Conservation (phyloP, 2,888 invertebrate genomes). For the Tigriopus californicus region DNA sequence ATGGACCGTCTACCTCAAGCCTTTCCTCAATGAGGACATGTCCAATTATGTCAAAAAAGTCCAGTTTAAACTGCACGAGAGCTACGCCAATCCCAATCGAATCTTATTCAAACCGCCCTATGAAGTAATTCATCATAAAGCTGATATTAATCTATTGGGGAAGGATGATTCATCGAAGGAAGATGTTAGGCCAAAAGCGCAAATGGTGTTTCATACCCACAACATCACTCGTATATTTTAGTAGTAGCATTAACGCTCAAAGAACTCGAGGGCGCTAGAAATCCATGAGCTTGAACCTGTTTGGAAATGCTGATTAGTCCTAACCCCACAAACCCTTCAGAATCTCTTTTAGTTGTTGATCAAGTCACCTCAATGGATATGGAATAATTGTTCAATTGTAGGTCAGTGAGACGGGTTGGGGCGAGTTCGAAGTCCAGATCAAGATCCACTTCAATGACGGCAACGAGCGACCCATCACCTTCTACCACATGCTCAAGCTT, state of each 20-base stretch:
- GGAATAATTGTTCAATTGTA: conserved; percentile 21
- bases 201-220: too few species aligned
- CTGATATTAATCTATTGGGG: too few species aligned
- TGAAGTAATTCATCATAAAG: conserved; percentile 40
- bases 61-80: conserved; percentile 92
- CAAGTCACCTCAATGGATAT: neutral
- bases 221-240: too few species aligned
- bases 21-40: conserved; percentile 73
- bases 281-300: too few species aligned
- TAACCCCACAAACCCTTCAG: too few species aligned
- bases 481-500: conserved; percentile 82
- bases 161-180: too few species aligned
- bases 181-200: too few species aligned
- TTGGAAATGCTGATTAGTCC: too few species aligned
- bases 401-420: conserved; percentile 94
- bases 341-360: too few species aligned
- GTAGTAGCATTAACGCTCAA: too few species aligned
- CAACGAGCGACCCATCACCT: conserved; percentile 65
- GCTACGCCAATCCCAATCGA: conserved; percentile 81
- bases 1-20: conserved; percentile 93
- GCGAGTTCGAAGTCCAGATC: conserved; percentile 95
- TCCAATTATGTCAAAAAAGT: conserved; percentile 83
- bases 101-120: conserved; percentile 88
- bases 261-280: too few species aligned
- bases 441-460: conserved; percentile 94